Percentiles rank a stretch among this genome's conserved stretches.
These are phyloP conservation scores for Huso huso DNA, from an alignment of 2,797 vertebrate species.

Conservation along the genomic window DNA sequence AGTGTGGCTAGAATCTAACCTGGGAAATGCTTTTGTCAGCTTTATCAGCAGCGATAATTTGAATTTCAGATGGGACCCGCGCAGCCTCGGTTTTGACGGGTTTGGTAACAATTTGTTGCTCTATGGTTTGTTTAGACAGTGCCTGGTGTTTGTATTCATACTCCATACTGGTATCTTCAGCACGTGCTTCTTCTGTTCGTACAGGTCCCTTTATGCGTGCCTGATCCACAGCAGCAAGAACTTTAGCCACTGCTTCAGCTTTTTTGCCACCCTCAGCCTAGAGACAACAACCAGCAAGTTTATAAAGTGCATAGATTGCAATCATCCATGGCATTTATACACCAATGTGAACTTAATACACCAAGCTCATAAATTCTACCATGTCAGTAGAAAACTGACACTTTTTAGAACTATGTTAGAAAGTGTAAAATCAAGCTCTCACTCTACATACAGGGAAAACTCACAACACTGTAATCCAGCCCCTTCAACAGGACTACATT, in stretches of 20 bases:
- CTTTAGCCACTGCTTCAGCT: constrained; percentile 85
- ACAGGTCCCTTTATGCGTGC: constrained; percentile 70
- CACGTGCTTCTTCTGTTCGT: constrained; percentile 51
- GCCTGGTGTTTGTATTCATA: constrained; percentile 56
- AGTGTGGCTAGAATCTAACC: constrained; percentile 52
- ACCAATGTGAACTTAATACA: background rate
- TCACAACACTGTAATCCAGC: too few relatives aligned
- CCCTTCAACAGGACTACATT: too few relatives aligned
- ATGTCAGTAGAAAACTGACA: too few relatives aligned
- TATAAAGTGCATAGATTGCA: constrained; percentile 26
- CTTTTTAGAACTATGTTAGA: too few relatives aligned
- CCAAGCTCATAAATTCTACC: background rate
- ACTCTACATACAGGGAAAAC: too few relatives aligned
- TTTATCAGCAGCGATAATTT: constrained; percentile 55
- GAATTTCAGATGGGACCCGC: constrained; percentile 56
- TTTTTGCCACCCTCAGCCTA: constrained; percentile 70
- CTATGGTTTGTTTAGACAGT: constrained; percentile 38
- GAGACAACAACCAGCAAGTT: constrained; percentile 39
- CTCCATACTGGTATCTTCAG: constrained; percentile 62
- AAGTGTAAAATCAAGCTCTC: too few relatives aligned
- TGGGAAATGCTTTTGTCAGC: constrained; percentile 65
- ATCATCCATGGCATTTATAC: constrained; percentile 15
- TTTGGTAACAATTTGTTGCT: constrained; percentile 60
- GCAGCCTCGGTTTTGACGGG: constrained; percentile 54
- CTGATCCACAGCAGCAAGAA: constrained; percentile 85